A percentile compares a stretch with the other conserved stretches of the same genome.
These are phyloP conservation scores for Idaea biselata DNA, from an alignment of 2,888 invertebrate species.

Conservation along the genomic window DNA sequence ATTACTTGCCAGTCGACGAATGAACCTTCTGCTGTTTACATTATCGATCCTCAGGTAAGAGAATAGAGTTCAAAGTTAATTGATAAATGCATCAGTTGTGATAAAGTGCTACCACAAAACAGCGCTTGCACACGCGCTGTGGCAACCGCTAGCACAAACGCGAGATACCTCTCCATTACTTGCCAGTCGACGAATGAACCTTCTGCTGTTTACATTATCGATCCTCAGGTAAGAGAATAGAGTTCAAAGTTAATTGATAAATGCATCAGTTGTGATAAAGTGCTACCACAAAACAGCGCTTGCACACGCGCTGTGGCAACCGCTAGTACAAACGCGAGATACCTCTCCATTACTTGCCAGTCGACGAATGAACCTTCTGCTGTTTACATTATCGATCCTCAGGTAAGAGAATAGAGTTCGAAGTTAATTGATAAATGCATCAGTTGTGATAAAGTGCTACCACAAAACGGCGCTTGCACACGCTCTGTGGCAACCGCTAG, in stretches of 20 bases:
- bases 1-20: constrained; percentile 87
- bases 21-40: constrained; percentile 79
- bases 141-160: constrained; percentile 82
- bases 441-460: constrained; percentile 83
- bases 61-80: constrained; percentile 4
- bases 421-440: constrained; percentile 72
- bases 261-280: constrained; percentile 86
- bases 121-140: constrained; percentile 81
- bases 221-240: constrained; percentile 57
- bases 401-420: constrained; percentile 40
- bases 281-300: constrained; percentile 76
- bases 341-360: constrained; percentile 85
- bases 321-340: constrained; percentile 83
- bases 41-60: constrained; percentile 71
- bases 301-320: constrained; percentile 83
- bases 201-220: constrained; percentile 73
- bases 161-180: constrained; percentile 84
- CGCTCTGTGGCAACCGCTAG: constrained; percentile 84
- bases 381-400: constrained; percentile 73
- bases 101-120: constrained; percentile 78
- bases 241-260: constrained; percentile 1
- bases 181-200: constrained; percentile 88
- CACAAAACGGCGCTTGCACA: constrained; percentile 80
- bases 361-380: constrained; percentile 85
- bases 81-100: constrained; percentile 85